phyloP scores from a whole-genome alignment of 1,140 invertebrate genomes.

The Pseudomyrmex gracilis region DNA sequence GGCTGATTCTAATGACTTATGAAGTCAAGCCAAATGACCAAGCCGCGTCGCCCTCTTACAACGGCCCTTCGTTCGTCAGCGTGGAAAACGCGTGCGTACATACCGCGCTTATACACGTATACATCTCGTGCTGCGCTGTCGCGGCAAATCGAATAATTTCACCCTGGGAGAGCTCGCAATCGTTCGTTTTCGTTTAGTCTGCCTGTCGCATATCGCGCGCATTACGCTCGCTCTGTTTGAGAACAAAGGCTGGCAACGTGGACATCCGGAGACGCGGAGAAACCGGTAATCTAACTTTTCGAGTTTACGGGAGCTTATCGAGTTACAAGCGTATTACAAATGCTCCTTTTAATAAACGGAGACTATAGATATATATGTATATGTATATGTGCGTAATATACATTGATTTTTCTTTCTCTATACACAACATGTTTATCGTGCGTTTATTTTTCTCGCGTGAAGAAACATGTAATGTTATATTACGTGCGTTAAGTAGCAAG shows the following conservation, averaged over 20 bases:
- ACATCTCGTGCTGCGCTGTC: constrained; percentile 76
- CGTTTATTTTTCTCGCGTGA: background rate
- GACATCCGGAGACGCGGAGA: background rate
- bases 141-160: constrained; percentile 81
- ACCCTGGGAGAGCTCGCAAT: constrained; percentile 63
- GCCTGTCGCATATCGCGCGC: constrained; percentile 58
- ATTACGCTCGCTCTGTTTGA: constrained; percentile 51
- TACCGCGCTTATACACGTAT: constrained; percentile 63
- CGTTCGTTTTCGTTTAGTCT: constrained; percentile 61
- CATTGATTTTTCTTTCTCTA: too few species aligned
- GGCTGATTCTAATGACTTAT: constrained; percentile 86
- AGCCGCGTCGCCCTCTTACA: constrained; percentile 74
- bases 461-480: background rate
- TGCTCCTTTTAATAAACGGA: background rate
- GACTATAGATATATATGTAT: too few species aligned
- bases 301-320: constrained; percentile 42
- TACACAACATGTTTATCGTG: too few species aligned
- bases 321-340: constrained; percentile 40
- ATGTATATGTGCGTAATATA: too few species aligned
- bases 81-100: constrained; percentile 57
- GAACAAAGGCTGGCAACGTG: constrained; percentile 39
- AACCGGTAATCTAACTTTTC: constrained; percentile 29
- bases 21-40: constrained; percentile 86
- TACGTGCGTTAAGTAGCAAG: background rate
- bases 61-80: constrained; percentile 61